Evolutionary conservation across 2,888 invertebrate species (phyloP), one percentile per base, ranked within the genome.

Genomic region (Drosophila cognata): DNA sequence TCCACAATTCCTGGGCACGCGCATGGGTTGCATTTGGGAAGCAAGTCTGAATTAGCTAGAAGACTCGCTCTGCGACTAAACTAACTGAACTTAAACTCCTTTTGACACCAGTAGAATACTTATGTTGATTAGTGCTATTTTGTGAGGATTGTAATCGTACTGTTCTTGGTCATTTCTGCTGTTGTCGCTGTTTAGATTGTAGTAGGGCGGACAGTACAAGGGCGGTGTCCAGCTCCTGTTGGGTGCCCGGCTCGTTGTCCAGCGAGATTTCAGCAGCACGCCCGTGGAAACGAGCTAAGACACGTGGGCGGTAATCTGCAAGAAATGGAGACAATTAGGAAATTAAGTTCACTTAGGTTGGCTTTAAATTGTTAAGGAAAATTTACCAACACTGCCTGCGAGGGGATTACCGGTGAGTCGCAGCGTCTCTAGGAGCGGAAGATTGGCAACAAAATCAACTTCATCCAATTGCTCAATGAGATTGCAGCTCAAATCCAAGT

Each of bases 181-280:
- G 71, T 57, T 86, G 87, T 6, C 89, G 81, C 59, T 84, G 84
- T 67, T 91, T 91, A 0, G 93, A 92, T 71, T 90, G 87, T 46
- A 97, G 95, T 73, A 99, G 94, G 1, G 99, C 99, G 92, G 98
- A 96, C 74, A 98, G 93, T 43, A 99, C 97, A 46, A 97, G 95
- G 0, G 98, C 98, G 4, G 97, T 98, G 90, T 99, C 99, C 82
- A 98, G 92, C 92, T 99, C 99, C 81, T 96, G 96, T 89, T 96
- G 96, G 16, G 97, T 96, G 0, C 98, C 96, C 79, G 95, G 96
- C 90, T 97, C 97, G 91, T 97, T 97, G 91, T 99, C 99, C 71
- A 99, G 93, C 89, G 95, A 96, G 43, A 99, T 95, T 92, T 98
- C 97, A 18, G 95, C 94, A 84, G 97, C 97, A 76, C 98, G 95